Conservation (phyloP, 2,113 vertebrate genomes). For the Tachysurus fulvidraco region DNA sequence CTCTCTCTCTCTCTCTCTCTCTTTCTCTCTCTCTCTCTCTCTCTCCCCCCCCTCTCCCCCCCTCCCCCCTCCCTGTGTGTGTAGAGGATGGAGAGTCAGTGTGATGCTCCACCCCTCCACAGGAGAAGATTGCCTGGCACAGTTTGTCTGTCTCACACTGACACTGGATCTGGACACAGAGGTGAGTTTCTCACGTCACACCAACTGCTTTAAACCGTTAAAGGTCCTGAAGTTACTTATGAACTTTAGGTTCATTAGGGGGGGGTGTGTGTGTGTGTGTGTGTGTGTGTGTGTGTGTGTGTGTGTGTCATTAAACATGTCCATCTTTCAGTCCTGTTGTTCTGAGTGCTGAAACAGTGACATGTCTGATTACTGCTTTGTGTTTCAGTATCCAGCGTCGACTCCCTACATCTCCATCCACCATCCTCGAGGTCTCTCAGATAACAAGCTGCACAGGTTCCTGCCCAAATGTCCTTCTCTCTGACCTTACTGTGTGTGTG, state of each 20-base stretch:
- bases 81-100: constrained; percentile 81
- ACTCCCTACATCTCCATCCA: constrained; percentile 3
- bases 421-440: constrained; percentile 13
- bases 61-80: neutral
- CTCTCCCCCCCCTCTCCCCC: no score
- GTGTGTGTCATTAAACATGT: no score
- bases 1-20: no score
- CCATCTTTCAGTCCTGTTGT: no score
- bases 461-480: neutral
- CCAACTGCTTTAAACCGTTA: neutral
- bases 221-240: no score
- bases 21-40: no score
- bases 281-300: no score
- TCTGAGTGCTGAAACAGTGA: no score
- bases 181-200: constrained; percentile 65
- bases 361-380: neutral
- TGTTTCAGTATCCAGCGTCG: constrained; percentile 9
- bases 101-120: constrained; percentile 90
- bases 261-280: no score
- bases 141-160: constrained; percentile 89
- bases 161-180: constrained; percentile 81
- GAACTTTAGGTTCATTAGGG: no score
- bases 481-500: neutral
- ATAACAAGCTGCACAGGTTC: constrained; percentile 1
- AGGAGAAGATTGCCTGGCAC: constrained; percentile 85